Evolutionary conservation across 2,888 invertebrate species (phyloP), one percentile per base, ranked within the genome.

Genomic region (Halictus quadricinctus): DNA sequence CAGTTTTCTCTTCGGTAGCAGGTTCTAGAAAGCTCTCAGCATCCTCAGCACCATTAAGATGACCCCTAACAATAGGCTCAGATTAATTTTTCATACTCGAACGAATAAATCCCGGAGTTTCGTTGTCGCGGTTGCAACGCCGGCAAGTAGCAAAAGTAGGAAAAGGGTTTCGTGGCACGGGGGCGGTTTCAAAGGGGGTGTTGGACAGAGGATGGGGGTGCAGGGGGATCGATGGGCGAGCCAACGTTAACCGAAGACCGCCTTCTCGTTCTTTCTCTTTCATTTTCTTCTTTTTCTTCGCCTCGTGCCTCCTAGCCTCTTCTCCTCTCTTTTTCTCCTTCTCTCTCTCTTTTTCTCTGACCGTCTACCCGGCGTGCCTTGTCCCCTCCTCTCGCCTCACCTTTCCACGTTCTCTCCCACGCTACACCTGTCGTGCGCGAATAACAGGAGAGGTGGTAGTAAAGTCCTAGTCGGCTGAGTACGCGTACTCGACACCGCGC

Each of bases 351-450:
- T 54, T 54, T n/a, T 10, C 87, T 83, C 84, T 88, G 81, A 69
- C 85, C 85, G 69, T 75, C 74, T 66, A 58, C 80, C 58, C 89
- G 86, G 87, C 87, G 88, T 86, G 88, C 87, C 89, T 88, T 86
- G 64, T 0, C 29, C 29, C 29, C 64, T 86, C 74, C 29, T n/a
- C 72, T 58, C 60, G 70, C 72, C 79, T 54, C 54, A 54, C 77
- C 83, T 73, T 73, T 80, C 80, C 79, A 79, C 90, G 87, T 88
- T 92, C 93, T 93, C 94, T 93, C 94, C 93, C 93, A 94, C 94
- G 93, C 93, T 93, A 91, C 94, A 93, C 94, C 93, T 94, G 93
- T 93, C 93, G 92, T 91, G 91, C 87, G 89, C 89, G 84, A 73
- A 36, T 46, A 36, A 41, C 80, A 69, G 66, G 69, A 80, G 85